phyloP scores from a whole-genome alignment of 2,113 vertebrate species.

The Odocoileus virginianus region DNA sequence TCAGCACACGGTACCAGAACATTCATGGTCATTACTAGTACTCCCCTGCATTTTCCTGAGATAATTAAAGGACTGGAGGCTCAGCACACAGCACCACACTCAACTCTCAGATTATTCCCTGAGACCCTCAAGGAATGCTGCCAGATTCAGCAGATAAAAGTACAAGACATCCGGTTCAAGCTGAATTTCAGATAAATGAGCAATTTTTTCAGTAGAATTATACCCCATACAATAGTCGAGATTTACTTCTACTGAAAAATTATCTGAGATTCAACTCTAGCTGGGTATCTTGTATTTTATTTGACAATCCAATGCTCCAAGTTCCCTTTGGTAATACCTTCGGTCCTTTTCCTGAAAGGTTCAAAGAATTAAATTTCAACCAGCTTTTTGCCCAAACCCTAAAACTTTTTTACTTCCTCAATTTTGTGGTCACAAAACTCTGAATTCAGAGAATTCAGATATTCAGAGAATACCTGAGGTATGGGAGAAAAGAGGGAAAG shows the following conservation, averaged over 20 bases:
- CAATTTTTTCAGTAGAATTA: neutral
- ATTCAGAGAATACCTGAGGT: neutral
- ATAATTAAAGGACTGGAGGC: neutral
- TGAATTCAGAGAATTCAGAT: neutral
- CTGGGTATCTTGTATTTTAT: neutral
- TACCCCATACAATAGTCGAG: neutral
- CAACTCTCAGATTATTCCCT: neutral
- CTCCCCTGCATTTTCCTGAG: neutral
- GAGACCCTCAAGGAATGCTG: neutral
- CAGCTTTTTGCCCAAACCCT: neutral
- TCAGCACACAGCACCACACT: neutral
- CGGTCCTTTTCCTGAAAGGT: neutral
- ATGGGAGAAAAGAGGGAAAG: neutral
- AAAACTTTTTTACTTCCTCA: neutral
- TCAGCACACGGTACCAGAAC: neutral
- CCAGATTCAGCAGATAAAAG: neutral
- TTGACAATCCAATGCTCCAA: neutral
- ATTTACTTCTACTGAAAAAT: neutral
- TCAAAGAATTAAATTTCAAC: neutral
- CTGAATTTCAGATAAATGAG: neutral
- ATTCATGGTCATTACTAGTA: neutral
- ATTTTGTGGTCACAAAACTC: neutral
- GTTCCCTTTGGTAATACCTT: neutral
- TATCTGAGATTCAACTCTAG: neutral
- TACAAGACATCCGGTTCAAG: neutral